Evolutionary conservation across 2,113 vertebrate genomes (phyloP).

Genomic region (Hylia prasina): DNA sequence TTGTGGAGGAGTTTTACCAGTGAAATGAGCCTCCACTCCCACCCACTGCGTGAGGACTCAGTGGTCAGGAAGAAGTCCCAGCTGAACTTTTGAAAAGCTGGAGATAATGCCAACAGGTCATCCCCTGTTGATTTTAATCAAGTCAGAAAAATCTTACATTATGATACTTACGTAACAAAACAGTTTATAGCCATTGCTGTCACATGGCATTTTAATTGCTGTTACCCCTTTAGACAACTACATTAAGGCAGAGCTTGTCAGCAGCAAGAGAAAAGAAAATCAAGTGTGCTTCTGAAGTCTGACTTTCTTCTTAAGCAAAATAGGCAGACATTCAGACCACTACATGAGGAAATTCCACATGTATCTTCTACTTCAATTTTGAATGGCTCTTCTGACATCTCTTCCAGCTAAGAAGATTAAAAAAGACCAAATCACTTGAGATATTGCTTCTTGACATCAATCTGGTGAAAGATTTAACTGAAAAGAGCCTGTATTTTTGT

Average conservation of each 20-base stretch:
- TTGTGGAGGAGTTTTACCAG: background rate
- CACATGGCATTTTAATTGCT: slow-evolving; percentile 39
- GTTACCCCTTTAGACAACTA: slow-evolving; percentile 30
- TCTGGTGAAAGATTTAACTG: slow-evolving; percentile 21
- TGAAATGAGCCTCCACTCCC: background rate
- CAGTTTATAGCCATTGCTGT: background rate
- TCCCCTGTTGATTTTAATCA: background rate
- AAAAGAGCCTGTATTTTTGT: slow-evolving; percentile 43
- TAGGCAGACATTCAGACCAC: background rate
- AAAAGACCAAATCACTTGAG: slow-evolving; percentile 16
- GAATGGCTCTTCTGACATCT: slow-evolving; percentile 21
- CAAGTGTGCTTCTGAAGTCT: background rate
- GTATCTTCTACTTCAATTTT: background rate
- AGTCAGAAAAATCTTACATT: background rate
- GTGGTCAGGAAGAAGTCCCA: background rate
- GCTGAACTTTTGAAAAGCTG: background rate
- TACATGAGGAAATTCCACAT: background rate
- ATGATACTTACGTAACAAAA: background rate
- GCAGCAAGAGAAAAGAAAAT: slow-evolving; percentile 7
- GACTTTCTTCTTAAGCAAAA: slow-evolving; percentile 26
- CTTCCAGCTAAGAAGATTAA: slow-evolving; percentile 39
- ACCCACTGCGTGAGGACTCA: accelerated
- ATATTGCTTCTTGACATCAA: slow-evolving; percentile 36
- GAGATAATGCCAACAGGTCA: background rate
- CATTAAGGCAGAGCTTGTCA: slow-evolving; percentile 26